Percentiles rank a stretch among this genome's conserved stretches.
phyloP scores from a whole-genome alignment of 2,113 vertebrate species.

The Ascaphus truei region DNA sequence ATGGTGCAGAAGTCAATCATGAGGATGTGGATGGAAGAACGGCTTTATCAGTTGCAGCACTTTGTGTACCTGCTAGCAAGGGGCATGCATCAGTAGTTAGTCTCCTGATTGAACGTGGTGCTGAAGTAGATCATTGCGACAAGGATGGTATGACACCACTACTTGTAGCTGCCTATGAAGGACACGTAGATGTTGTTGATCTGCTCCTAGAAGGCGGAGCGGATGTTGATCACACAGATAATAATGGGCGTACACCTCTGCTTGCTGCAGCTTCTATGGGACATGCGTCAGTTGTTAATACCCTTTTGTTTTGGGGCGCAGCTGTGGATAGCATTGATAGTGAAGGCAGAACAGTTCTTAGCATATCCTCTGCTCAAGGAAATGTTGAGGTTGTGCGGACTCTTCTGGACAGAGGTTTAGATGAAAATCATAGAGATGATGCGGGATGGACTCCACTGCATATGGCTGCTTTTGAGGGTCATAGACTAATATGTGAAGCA shows the following conservation, averaged over 20 bases:
- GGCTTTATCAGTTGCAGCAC: slow-evolving; percentile 88
- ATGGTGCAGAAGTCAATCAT: slow-evolving; percentile 90
- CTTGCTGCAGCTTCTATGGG: slow-evolving; percentile 96
- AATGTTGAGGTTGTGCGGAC: slow-evolving; percentile 95
- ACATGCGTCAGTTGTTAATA: slow-evolving; percentile 91
- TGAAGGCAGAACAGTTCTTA: slow-evolving; percentile 92
- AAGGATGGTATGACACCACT: slow-evolving; percentile 97
- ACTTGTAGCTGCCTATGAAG: slow-evolving; percentile 94
- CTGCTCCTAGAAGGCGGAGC: slow-evolving; percentile 93
- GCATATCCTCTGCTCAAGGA: slow-evolving; percentile 94
- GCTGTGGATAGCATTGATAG: slow-evolving; percentile 95
- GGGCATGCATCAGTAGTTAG: slow-evolving; percentile 92
- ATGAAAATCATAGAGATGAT: slow-evolving; percentile 95
- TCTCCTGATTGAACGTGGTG: slow-evolving; percentile 87
- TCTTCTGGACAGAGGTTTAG: slow-evolving; percentile 94
- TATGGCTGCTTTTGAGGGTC: slow-evolving; percentile 96
- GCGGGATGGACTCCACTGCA: slow-evolving; percentile 96
- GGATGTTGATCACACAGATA: slow-evolving; percentile 93
- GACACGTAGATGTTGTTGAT: slow-evolving; percentile 94
- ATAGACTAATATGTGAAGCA: slow-evolving; percentile 89
- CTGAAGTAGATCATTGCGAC: slow-evolving; percentile 94
- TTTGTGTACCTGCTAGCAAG: slow-evolving; percentile 93
- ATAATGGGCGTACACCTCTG: slow-evolving; percentile 92
- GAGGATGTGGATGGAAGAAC: slow-evolving; percentile 94
- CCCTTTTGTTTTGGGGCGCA: slow-evolving; percentile 92